Evolutionary conservation across 2,888 invertebrate species (phyloP).

Genomic region (Ormyrus nitidulus): DNA sequence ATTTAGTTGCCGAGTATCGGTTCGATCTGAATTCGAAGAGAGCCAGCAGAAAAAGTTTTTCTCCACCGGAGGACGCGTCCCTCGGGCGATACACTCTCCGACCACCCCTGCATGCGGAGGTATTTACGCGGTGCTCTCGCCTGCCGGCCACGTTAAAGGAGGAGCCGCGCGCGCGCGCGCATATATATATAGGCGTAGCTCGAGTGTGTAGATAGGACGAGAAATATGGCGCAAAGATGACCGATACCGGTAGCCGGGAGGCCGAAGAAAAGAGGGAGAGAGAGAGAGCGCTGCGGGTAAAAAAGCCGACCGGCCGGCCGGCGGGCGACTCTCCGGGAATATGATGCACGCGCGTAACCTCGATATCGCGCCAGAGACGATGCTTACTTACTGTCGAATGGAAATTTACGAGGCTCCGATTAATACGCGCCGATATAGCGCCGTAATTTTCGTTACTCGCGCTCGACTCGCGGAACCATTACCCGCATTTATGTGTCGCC

Average conservation of each 20-base stretch:
- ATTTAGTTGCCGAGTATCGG: too few relatives aligned
- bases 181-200: slow-evolving; percentile 64
- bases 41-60: too few relatives aligned
- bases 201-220: slow-evolving; percentile 68
- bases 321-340: slow-evolving; percentile 29
- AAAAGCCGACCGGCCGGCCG: neutral
- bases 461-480: too few relatives aligned
- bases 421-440: slow-evolving; percentile 29
- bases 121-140: neutral
- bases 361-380: slow-evolving; percentile 54
- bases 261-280: slow-evolving; percentile 48
- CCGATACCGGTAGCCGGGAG: slow-evolving; percentile 67
- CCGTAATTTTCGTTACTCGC: slow-evolving; percentile 33
- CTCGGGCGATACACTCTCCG: too few relatives aligned
- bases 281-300: slow-evolving; percentile 13
- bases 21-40: too few relatives aligned
- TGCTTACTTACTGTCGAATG: slow-evolving; percentile 45
- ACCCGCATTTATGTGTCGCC: neutral
- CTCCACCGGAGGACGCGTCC: too few relatives aligned
- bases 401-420: slow-evolving; percentile 43
- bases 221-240: slow-evolving; percentile 71
- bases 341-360: slow-evolving; percentile 38
- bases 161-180: slow-evolving; percentile 23
- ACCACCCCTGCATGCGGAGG: too few relatives aligned
- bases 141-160: slow-evolving; percentile 21